Evolutionary conservation across 2,797 vertebrate genomes (phyloP), one percentile per base, ranked within the genome.

Genomic region (Eulemur albifrons): DNA sequence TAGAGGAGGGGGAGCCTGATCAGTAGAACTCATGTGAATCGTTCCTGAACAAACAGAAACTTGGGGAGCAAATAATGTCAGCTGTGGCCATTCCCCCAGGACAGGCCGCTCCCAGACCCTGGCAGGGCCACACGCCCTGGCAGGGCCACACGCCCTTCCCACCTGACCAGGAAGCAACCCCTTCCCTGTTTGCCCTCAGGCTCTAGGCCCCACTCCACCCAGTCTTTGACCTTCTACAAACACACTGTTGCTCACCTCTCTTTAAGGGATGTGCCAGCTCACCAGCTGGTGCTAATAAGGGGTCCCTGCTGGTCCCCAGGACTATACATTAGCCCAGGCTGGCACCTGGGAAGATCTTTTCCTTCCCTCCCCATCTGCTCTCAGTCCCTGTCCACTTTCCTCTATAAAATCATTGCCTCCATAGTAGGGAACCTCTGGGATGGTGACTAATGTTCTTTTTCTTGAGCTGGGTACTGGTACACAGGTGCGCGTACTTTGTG

Each of bases 41-140:
- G 90, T 94, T 96, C 54, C 83, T 82, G 43, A 61, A 65, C 88
- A 90, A 96, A 96, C 18, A 95, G 94, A 97, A 92, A 93, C 63
- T 57, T 27, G 7, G 40, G 48, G 67, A 97, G 73, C 93, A 90
- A 92, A 92, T 0, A 92, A 21, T 70, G 45, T 50, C 61, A 67
- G 48, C 20, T 5, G 4, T 38, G 20, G 77, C 72, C 76, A 76
- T 52, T 79, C 25, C 63, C 43, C 69, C 73, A 32, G 30, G 20
- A 69, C 65, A 38, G 30, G 65, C 59, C 43, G 27, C 82, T 85
- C 76, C 54, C 61, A 38, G 87, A 30, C 32, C 65, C 32, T 75
- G 0, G 2, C 25, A 23, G 35, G 20, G 65, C 65, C 45, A 87
- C 45, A 72, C 23, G 43, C 32, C 65, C 32, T 75, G 0, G 2